Evolutionary conservation across 2,113 vertebrate species (phyloP).

Genomic region (Tachysurus vachellii): DNA sequence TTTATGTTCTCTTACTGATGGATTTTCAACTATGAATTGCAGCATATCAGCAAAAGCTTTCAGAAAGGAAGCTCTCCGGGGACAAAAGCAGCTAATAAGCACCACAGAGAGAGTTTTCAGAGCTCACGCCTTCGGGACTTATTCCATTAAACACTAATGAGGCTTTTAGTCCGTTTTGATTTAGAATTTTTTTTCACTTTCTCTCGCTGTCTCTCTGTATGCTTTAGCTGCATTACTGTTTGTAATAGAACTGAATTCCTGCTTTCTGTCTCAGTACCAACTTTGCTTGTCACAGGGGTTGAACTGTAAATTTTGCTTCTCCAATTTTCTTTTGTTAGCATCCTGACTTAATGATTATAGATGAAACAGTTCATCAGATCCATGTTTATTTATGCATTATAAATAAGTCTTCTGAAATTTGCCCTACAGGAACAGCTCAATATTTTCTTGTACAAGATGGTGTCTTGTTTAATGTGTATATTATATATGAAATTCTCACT

Average conservation of each 20-base stretch:
- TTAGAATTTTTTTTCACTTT: neutral
- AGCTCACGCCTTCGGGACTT: constrained; percentile 42
- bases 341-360: neutral
- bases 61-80: constrained; percentile 36
- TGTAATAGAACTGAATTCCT: constrained; percentile 21
- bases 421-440: neutral
- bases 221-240: constrained; percentile 17
- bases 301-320: neutral
- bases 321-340: neutral
- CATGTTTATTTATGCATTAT: constrained; percentile 1
- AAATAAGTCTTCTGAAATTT: neutral
- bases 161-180: constrained; percentile 49
- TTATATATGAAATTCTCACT: neutral
- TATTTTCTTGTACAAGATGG: neutral
- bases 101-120: constrained; percentile 41
- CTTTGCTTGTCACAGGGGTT: neutral
- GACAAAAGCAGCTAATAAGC: constrained; percentile 50
- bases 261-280: neutral
- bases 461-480: neutral
- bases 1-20: constrained; percentile 17
- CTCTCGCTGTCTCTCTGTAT: neutral
- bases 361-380: neutral
- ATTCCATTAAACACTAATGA: constrained; percentile 55
- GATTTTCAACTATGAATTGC: constrained; percentile 34
- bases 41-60: constrained; percentile 43